Conservation (phyloP, 2,888 invertebrate species). For the Gasteruption jaculator region DNA sequence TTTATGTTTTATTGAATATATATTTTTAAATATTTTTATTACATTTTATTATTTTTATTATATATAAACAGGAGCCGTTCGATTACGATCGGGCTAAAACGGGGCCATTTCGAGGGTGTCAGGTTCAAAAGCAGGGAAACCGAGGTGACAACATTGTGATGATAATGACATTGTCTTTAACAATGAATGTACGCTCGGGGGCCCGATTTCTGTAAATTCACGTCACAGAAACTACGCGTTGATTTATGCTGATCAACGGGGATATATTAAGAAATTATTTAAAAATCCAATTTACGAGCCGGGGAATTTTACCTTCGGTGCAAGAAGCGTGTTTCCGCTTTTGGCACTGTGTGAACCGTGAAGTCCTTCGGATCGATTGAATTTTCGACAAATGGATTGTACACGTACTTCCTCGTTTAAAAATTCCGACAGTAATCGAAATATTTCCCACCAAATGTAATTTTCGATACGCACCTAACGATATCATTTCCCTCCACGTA, state of each 20-base stretch:
- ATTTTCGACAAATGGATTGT: constrained; percentile 16
- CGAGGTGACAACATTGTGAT: constrained; percentile 15
- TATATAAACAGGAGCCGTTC: too few species aligned
- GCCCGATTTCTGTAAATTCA: constrained; percentile 13
- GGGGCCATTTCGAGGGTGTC: too few species aligned
- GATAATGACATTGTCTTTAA: constrained; percentile 7
- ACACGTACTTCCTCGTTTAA: constrained; percentile 18
- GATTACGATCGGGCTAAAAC: too few species aligned
- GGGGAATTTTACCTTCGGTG: constrained; percentile 37
- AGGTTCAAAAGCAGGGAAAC: constrained; percentile 12
- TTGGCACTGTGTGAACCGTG: constrained; percentile 34
- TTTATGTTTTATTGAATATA: too few species aligned
- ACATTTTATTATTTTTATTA: too few species aligned
- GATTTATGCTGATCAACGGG: constrained; percentile 26
- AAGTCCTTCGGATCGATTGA: constrained; percentile 21
- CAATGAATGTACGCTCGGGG: background rate
- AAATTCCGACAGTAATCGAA: constrained; percentile 8
- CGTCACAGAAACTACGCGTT: constrained; percentile 25
- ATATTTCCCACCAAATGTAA: too few species aligned
- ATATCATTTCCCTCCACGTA: too few species aligned
- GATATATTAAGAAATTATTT: constrained; percentile 25
- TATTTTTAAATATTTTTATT: too few species aligned
- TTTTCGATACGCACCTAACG: too few species aligned
- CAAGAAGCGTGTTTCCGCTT: constrained; percentile 43
- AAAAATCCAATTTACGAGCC: constrained; percentile 35